These are phyloP conservation scores for Xanthia icteritia DNA, from an alignment of 2,888 invertebrate genomes.

Conservation along the genomic window DNA sequence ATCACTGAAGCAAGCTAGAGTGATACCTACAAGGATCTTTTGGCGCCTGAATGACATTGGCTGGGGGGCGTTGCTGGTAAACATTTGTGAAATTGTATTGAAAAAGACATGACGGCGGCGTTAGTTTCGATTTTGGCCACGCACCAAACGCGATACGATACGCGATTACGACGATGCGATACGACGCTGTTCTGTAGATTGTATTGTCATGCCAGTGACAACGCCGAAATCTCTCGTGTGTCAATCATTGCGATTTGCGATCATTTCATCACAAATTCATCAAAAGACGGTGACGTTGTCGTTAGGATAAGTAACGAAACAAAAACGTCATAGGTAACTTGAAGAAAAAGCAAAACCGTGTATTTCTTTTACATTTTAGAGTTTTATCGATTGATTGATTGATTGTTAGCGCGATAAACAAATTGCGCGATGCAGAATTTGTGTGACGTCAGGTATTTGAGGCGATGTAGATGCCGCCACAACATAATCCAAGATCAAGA, in stretches of 20 bases:
- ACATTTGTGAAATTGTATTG: too few relatives aligned
- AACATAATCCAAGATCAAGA: constrained; percentile 10
- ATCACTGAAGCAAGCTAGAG: not conserved
- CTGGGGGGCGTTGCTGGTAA: not conserved
- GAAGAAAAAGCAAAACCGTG: not conserved
- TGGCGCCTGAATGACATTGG: not conserved
- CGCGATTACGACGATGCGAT: too few relatives aligned
- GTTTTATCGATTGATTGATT: too few relatives aligned
- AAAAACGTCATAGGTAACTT: not conserved
- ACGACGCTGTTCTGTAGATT: not conserved
- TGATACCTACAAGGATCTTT: not conserved
- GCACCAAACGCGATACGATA: too few relatives aligned
- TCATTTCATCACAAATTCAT: not conserved
- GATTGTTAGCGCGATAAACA: too few relatives aligned
- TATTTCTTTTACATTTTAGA: not conserved
- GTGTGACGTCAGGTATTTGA: too few relatives aligned
- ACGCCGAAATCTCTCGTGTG: not conserved
- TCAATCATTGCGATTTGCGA: too few relatives aligned
- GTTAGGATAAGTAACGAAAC: not conserved
- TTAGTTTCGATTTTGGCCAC: not conserved
- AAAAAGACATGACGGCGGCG: not conserved
- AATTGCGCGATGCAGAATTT: too few relatives aligned
- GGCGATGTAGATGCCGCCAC: too few relatives aligned
- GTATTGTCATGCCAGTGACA: not conserved
- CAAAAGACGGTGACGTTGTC: too few relatives aligned